phyloP scores from a whole-genome alignment of 2,113 vertebrate species.

The Anguilla rostrata region DNA sequence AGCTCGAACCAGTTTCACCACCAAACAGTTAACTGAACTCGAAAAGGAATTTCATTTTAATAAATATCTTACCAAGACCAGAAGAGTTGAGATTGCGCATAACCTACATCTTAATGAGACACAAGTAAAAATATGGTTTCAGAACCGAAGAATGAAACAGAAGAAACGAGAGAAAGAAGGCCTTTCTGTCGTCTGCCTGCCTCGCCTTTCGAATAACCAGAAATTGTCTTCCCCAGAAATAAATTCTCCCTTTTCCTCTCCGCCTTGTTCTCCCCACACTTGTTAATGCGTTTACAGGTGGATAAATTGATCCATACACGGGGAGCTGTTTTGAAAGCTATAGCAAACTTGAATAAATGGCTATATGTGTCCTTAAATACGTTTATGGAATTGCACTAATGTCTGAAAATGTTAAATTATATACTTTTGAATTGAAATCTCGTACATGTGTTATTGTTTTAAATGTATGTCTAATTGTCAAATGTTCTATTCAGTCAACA shows the following conservation, averaged over 20 bases:
- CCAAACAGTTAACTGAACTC: slow-evolving; percentile 77
- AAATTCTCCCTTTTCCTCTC: slow-evolving; percentile 32
- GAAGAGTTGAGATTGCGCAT: slow-evolving; percentile 71
- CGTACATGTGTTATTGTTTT: no score
- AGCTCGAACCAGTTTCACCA: slow-evolving; percentile 77
- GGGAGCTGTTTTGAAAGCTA: no score
- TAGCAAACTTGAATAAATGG: neutral
- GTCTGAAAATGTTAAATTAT: slow-evolving; percentile 18
- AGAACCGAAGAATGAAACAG: slow-evolving; percentile 71
- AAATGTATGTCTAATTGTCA: neutral
- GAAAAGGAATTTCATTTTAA: slow-evolving; percentile 81
- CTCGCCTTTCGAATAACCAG: slow-evolving; percentile 26
- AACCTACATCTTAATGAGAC: slow-evolving; percentile 73
- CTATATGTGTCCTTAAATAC: neutral
- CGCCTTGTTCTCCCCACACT: slow-evolving; percentile 26
- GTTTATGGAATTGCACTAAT: slow-evolving; percentile 20
- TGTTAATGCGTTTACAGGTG: slow-evolving; percentile 22
- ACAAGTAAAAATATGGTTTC: slow-evolving; percentile 75
- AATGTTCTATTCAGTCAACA: neutral
- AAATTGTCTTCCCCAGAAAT: slow-evolving; percentile 35
- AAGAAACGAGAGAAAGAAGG: slow-evolving; percentile 76
- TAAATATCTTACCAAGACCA: slow-evolving; percentile 74
- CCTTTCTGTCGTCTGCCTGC: slow-evolving; percentile 41
- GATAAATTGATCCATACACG: neutral
- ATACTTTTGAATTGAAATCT: neutral